Base-by-base conservation (phyloP, 2,888 invertebrate genomes). In the Ptilodon capucinus region DNA sequence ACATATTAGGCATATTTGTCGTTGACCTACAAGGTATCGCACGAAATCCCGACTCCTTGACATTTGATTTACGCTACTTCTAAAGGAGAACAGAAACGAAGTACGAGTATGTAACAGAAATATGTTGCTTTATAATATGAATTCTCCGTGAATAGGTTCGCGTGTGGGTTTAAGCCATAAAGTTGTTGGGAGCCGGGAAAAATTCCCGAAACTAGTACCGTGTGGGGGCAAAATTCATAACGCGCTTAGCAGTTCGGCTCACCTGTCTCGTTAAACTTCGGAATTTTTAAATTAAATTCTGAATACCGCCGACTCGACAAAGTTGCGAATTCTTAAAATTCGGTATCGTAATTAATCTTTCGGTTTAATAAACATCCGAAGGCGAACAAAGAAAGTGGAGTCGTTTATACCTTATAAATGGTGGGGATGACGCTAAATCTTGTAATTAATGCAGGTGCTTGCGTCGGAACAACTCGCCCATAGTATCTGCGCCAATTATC, bases 271-370 rank as follows among this genome's bases (percentile, higher is more conserved):
- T 86, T 85, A 80, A 76, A 87, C 86, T 89, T 88, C 65, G 88
- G 88, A 90, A 90, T 91, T 90, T 90, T 90, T 85, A 90, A 89
- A 90, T 91, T 89, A 90, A 90, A 90, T 90, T 91, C 84, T 82
- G 80, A 77, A 84, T 79, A 77, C 78, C 79, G 73, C 73, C 73
- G 74, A 79, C 80, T 81, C 80, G 74, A 84, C 84, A 83, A 86
- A 85, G 85, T 88, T 87, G 74, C 76, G 77, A 79, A 88, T 89
- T 89, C 89, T 88, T 86, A 79, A 85, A 87, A 86, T 86, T 78
- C 74, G 75, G 76, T 79, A 81, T 80, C 78, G 81, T 81, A 86
- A 89, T 89, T 87, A 87, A 88, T 88, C 86, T 86, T 80, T 78
- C 67, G 74, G 76, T 82, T 83, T 84, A 81, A 82, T 83, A 85